phyloP scores from a whole-genome alignment of 2,113 vertebrate species.

The Nyctibius bracteatus region DNA sequence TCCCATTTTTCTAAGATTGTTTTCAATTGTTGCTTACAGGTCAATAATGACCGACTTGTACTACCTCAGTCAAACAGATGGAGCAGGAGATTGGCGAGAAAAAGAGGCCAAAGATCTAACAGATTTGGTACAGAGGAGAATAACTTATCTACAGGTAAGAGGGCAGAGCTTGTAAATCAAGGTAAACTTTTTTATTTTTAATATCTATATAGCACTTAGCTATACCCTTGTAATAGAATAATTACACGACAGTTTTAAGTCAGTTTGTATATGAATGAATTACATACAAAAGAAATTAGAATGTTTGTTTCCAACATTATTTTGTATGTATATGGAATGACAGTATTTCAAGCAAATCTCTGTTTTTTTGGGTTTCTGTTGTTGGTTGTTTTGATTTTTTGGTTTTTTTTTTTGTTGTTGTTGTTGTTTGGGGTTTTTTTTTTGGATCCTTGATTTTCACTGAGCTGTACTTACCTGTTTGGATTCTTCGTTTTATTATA shows the following conservation, averaged over 20 bases:
- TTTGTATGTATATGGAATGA: neutral
- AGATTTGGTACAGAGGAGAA: constrained; percentile 93
- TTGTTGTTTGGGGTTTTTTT: neutral
- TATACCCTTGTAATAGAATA: neutral
- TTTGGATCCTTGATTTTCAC: fast-evolving
- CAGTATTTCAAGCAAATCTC: neutral
- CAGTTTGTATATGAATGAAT: neutral
- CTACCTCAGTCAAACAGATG: constrained; percentile 98
- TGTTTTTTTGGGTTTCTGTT: neutral
- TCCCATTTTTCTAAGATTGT: neutral
- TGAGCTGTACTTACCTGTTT: neutral
- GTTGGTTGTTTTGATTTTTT: neutral
- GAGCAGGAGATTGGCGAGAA: constrained; percentile 92
- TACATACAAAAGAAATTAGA: neutral
- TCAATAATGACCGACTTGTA: constrained; percentile 97
- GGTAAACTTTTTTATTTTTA: neutral
- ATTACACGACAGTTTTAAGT: neutral
- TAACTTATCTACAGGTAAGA: constrained; percentile 95
- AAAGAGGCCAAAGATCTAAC: constrained; percentile 97
- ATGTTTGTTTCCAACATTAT: neutral
- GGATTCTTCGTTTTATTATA: neutral
- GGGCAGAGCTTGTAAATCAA: neutral
- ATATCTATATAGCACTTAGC: neutral
- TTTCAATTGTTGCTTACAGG: constrained; percentile 64
- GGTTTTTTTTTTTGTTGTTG: neutral